Evolutionary conservation across 2,113 vertebrate genomes (phyloP), one percentile per base, ranked within the genome.

Genomic region (Upupa epops): DNA sequence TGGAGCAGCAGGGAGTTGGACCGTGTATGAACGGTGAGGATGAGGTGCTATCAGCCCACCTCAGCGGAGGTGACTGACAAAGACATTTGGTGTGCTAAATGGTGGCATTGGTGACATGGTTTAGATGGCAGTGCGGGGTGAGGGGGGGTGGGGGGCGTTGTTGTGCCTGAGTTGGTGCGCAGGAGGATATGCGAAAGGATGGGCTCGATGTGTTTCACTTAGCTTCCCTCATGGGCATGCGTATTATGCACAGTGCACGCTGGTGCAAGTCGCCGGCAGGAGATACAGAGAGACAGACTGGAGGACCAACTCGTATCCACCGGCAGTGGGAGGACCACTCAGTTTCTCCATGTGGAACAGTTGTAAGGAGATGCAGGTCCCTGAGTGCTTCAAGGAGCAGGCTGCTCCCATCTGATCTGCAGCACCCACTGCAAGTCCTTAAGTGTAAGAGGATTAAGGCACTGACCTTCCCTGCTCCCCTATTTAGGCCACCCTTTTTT

Each of bases 401-500:
- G 32, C n/a, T 69, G 76, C 48, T 48, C 13, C 46, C 56, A 24
- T 22, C 29, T 2, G 1, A 7, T 6, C 32, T 26, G 36, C 5
- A 1, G 60, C 21, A 16, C 8, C 32, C 15, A 1, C 24, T 49
- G 7, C n/a, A 42, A 52, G 15, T 17, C 51, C 26, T 3, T 1
- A 0, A 0, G 21, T 9, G 13, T 54, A 15, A 21, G 4, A 48
- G 29, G 32, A n/a, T 1, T 1, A 0, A 2, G 17, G 48, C 0
- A 12, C 48, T 3, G 13, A 29, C 3, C 5, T 31, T 40, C 45
- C 37, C 64, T 52, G 60, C 32, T 63, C 32, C 18, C 17, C 2
- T 3, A 13, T 32, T 37, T 29, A 26, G 63, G 45, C 18, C 34
- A 48, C 4, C n/a, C 4, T 11, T 16, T 70, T n/a, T 70, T n/a